Conservation (phyloP, 2,888 invertebrate species). For the Chymomyza caudatula region DNA sequence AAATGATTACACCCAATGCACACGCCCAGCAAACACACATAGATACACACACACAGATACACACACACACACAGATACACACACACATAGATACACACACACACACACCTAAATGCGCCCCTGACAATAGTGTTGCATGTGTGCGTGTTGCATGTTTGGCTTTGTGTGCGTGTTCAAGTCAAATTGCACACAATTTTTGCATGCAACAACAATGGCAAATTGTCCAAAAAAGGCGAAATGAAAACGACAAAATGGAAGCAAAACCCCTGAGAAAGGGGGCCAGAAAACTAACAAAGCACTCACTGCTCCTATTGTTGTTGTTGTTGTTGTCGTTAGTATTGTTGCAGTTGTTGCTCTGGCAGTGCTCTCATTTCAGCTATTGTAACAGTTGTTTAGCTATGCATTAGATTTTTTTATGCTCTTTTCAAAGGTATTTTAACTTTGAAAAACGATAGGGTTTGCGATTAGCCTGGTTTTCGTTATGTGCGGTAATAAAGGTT, state of each 20-base stretch:
- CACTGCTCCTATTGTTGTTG: constrained; percentile 19
- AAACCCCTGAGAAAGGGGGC: not conserved
- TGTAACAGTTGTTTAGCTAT: constrained; percentile 55
- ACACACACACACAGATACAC: not conserved
- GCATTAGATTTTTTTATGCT: constrained; percentile 51
- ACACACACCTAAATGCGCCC: not conserved
- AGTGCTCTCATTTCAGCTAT: constrained; percentile 32
- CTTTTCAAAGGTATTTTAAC: not conserved
- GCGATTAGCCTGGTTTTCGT: too few relatives aligned
- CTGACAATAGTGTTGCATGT: not conserved
- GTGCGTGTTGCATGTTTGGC: not conserved
- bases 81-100: not conserved
- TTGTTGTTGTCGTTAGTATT: not conserved
- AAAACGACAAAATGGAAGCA: not conserved
- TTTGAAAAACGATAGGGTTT: not conserved
- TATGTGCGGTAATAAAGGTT: too few relatives aligned
- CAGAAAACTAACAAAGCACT: not conserved
- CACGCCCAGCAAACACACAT: not conserved
- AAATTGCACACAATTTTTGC: constrained; percentile 2
- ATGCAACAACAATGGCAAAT: not conserved
- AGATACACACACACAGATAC: not conserved
- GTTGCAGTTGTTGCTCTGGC: not conserved
- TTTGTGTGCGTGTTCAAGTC: not conserved
- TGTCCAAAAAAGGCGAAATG: not conserved
- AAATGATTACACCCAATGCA: constrained; percentile 51